Conservation (phyloP, 2,888 invertebrate genomes). For the Folsomia candida region DNA sequence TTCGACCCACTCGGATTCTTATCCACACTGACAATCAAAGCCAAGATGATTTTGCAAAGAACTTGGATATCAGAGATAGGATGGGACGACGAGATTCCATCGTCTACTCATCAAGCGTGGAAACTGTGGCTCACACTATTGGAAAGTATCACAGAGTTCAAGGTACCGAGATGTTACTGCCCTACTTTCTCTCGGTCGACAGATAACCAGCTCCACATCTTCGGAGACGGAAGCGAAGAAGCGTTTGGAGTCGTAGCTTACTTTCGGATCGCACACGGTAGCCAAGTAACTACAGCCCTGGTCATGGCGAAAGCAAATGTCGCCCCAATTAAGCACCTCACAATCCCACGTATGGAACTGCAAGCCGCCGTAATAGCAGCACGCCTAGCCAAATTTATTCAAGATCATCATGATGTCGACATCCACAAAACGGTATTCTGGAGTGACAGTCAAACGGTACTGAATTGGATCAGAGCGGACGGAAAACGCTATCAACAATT, state of each 20-base stretch:
- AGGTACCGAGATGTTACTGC: constrained; percentile 24
- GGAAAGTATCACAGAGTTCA: not conserved
- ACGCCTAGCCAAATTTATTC: constrained; percentile 7
- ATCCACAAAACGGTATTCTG: too few relatives aligned
- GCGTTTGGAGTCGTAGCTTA: constrained; percentile 36
- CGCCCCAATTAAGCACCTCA: constrained; percentile 31
- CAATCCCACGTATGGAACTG: constrained; percentile 45
- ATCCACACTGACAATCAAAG: too few relatives aligned
- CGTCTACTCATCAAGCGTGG: constrained; percentile 11
- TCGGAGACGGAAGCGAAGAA: too few relatives aligned
- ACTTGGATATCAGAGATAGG: constrained; percentile 48
- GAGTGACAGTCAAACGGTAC: too few relatives aligned
- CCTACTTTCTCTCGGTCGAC: not conserved
- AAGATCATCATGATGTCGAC: not conserved
- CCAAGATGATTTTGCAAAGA: constrained; percentile 50
- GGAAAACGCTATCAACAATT: too few relatives aligned
- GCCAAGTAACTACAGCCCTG: constrained; percentile 15
- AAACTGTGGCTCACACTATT: constrained; percentile 28
- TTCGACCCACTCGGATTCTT: constrained; percentile 53
- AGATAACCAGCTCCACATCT: constrained; percentile 31
- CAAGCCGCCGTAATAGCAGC: constrained; percentile 41
- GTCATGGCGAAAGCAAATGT: constrained; percentile 37
- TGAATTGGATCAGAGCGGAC: too few relatives aligned
- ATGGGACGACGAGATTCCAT: constrained; percentile 50
- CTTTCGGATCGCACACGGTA: constrained; percentile 24